These are phyloP conservation scores for Oryzias dopingdopingensis DNA, from an alignment of 2,797 vertebrate species.

Conservation along the genomic window DNA sequence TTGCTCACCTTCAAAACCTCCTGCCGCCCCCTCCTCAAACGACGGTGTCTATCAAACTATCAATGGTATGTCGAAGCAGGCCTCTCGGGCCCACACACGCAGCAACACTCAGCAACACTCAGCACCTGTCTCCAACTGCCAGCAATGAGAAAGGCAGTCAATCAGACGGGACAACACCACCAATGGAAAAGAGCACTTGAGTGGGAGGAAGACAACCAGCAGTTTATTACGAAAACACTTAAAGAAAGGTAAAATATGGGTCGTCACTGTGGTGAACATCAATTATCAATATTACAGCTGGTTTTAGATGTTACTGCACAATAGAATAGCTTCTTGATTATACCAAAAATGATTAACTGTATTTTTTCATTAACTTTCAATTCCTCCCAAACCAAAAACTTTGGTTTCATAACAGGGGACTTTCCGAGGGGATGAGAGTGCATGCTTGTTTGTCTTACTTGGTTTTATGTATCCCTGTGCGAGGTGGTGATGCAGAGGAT, in stretches of 20 bases:
- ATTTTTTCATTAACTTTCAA: not conserved
- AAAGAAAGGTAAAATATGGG: slow-evolving; percentile 2
- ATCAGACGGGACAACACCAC: slow-evolving; percentile 59
- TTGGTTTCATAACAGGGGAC: not conserved
- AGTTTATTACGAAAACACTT: slow-evolving; percentile 43
- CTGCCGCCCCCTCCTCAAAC: slow-evolving; percentile 34
- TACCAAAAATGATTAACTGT: not conserved
- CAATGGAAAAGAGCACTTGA: slow-evolving; percentile 35
- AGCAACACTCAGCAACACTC: slow-evolving; percentile 75
- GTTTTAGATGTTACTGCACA: not conserved
- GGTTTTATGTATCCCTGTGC: not conserved
- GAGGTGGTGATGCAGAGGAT: not conserved
- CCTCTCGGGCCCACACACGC: slow-evolving; percentile 65
- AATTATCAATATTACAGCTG: not conserved
- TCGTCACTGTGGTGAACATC: not conserved
- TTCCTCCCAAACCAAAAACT: not conserved
- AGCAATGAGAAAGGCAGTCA: slow-evolving; percentile 56
- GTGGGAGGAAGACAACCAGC: slow-evolving; percentile 38
- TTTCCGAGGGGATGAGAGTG: not conserved
- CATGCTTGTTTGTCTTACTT: not conserved
- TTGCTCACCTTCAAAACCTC: slow-evolving; percentile 2
- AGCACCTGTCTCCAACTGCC: slow-evolving; percentile 73
- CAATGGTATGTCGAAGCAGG: slow-evolving; percentile 66
- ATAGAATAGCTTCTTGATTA: not conserved
- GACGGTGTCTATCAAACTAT: slow-evolving; percentile 66